Percentiles rank a stretch among this genome's conserved stretches.
These are phyloP conservation scores for Engraulis encrasicolus DNA, from an alignment of 2,113 vertebrate species.

Conservation along the genomic window DNA sequence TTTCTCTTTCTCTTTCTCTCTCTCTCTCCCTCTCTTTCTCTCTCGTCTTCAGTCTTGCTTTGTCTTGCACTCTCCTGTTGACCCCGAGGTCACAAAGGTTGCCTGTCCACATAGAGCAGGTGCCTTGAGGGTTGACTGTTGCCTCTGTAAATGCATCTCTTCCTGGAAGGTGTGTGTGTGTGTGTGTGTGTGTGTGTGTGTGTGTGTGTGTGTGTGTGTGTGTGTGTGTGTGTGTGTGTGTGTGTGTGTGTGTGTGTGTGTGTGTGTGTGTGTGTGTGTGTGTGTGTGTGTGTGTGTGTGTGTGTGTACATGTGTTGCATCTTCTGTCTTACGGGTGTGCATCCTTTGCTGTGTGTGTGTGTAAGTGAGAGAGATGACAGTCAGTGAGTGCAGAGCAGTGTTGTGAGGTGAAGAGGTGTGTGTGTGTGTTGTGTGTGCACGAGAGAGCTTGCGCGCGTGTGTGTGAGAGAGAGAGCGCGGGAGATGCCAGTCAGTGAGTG, in stretches of 20 bases:
- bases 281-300: neutral
- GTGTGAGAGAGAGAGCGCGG: neutral
- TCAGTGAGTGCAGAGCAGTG: no score
- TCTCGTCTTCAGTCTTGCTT: no score
- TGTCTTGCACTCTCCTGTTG: neutral
- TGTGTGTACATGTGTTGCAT: constrained; percentile 16
- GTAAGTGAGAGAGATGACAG: neutral
- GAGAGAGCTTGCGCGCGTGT: no score
- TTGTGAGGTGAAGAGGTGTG: no score
- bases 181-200: constrained; percentile 17
- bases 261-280: constrained; percentile 17
- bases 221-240: neutral
- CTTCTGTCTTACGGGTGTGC: no score
- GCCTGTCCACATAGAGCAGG: constrained; percentile 57
- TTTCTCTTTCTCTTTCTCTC: neutral
- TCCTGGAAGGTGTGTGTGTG: constrained; percentile 35
- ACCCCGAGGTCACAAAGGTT: neutral
- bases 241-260: neutral
- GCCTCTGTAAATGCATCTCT: constrained; percentile 61
- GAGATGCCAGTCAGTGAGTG: constrained; percentile 2
- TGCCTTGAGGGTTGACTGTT: constrained; percentile 64
- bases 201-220: neutral
- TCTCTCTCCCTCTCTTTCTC: neutral
- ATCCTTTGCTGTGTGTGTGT: no score
- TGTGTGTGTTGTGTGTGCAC: neutral